phyloP scores from a whole-genome alignment of 2,797 vertebrate genomes.

The Hippoglossus hippoglossus region DNA sequence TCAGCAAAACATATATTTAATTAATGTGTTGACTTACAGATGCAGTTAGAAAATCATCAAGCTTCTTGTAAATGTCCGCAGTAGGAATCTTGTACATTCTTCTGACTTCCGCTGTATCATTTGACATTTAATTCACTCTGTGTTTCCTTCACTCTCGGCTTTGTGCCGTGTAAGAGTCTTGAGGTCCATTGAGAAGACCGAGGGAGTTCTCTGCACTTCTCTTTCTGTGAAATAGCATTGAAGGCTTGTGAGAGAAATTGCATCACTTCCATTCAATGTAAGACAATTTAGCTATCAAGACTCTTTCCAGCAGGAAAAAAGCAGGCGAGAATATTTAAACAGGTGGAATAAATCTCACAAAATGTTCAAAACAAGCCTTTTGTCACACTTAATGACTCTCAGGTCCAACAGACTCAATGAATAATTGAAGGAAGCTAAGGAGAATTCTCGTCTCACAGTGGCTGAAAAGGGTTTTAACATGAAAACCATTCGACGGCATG shows the following conservation, averaged over 20 bases:
- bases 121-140: slow-evolving; percentile 2
- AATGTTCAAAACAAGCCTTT: slow-evolving; percentile 32
- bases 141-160: slow-evolving; percentile 1
- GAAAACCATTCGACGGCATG: slow-evolving; percentile 32
- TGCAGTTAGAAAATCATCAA: slow-evolving; percentile 16
- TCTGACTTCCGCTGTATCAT: no score
- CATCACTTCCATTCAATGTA: slow-evolving; percentile 2
- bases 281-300: slow-evolving; percentile 12
- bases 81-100: not conserved
- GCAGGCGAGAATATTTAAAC: slow-evolving; percentile 12
- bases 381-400: slow-evolving; percentile 11
- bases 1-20: slow-evolving; percentile 14
- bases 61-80: slow-evolving; percentile 18
- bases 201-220: not conserved
- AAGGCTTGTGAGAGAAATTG: slow-evolving; percentile 5
- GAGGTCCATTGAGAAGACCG: not conserved
- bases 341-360: slow-evolving; percentile 18
- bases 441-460: slow-evolving; percentile 35
- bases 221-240: slow-evolving; percentile 13
- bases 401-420: slow-evolving; percentile 18
- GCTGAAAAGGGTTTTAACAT: slow-evolving; percentile 44
- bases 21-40: slow-evolving; percentile 20
- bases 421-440: slow-evolving; percentile 27
- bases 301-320: slow-evolving; percentile 19
- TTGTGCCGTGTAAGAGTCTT: not conserved